Evolutionary conservation across 2,113 vertebrate genomes (phyloP), one percentile per base, ranked within the genome.

Genomic region (Genyomyrus donnyi): DNA sequence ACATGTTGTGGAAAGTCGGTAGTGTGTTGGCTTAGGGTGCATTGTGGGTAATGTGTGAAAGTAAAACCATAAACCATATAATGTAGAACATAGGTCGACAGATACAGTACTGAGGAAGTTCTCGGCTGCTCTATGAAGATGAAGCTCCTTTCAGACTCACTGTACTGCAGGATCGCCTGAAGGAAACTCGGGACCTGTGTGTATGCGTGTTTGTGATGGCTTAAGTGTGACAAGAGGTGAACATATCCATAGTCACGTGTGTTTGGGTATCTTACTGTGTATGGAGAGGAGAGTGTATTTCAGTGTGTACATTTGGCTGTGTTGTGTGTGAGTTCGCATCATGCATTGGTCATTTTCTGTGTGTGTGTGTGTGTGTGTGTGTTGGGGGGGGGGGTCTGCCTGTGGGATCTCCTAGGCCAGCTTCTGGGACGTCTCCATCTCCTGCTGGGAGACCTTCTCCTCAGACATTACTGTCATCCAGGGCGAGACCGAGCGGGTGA

Each of bases 391-490:
- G 52, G 52, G 84, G 10, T 45, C 21, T 74, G 66, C 46, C 17
- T 90, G 89, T 93, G 91, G 86, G 91, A 39, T 52, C 1, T 1
- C 87, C 96, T 97, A 98, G 94, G 97, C 97, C 15, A 97, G 95
- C 90, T 98, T 98, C 94, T 98, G 97, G 0, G 97, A 96, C 0
- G 97, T 97, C 92, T 98, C 97, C 0, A 96, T 98, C 96, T 98
- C 97, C 95, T 98, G 98, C 92, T 98, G 97, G 0, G 97, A 98
- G 77, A 98, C 94, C 94, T 98, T 98, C 95, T 99, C 98, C 91
- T 99, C 98, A 0, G 97, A 98, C 94, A 98, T 97, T 87, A 98
- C 96, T 0, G 97, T 97, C 97, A 98, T 97, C 98, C 98, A 99
- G 0, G 98, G 98, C 0, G 98, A 98, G 77, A 98, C 97, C 0